phyloP scores from a whole-genome alignment of 1,140 invertebrate species.

The Heliconius hermathena region DNA sequence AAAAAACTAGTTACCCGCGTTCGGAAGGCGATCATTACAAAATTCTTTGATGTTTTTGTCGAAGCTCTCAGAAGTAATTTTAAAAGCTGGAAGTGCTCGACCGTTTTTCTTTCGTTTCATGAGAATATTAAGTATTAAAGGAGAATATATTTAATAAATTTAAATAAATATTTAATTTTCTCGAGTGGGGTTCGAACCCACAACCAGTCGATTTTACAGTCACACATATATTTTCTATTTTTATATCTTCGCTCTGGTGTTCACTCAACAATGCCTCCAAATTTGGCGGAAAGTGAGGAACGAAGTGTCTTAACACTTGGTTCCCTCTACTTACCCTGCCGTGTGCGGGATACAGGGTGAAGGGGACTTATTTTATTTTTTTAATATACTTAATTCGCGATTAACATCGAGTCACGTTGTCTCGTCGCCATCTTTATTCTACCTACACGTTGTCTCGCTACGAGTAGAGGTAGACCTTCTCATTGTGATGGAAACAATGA shows the following conservation, averaged over 20 bases:
- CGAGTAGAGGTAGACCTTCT: conserved; percentile 45
- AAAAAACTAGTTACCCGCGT: conserved; percentile 65
- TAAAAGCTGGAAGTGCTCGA: conserved; percentile 48
- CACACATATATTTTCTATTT: no score
- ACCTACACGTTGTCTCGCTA: conserved; percentile 32
- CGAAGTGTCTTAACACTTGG: no score
- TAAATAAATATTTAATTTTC: no score
- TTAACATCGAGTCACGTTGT: conserved; percentile 33
- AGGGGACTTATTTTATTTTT: no score
- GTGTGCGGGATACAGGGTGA: no score
- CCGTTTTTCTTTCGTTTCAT: conserved; percentile 36
- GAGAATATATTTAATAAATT: conserved; percentile 16
- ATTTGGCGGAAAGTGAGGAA: no score
- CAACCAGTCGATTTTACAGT: no score
- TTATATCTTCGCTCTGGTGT: no score
- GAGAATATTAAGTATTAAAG: conserved; percentile 35
- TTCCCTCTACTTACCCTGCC: no score
- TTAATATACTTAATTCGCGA: conserved; percentile 24
- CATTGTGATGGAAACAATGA: conserved; percentile 67
- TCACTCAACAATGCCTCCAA: no score
- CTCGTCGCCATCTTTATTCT: conserved; percentile 21
- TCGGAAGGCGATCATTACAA: conserved; percentile 70
- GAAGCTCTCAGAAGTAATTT: conserved; percentile 59
- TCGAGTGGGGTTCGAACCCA: no score
- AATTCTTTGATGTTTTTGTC: conserved; percentile 71